Evolutionary conservation across 2,113 vertebrate genomes (phyloP), one percentile per base, ranked within the genome.

Genomic region (Ellobius talpinus): DNA sequence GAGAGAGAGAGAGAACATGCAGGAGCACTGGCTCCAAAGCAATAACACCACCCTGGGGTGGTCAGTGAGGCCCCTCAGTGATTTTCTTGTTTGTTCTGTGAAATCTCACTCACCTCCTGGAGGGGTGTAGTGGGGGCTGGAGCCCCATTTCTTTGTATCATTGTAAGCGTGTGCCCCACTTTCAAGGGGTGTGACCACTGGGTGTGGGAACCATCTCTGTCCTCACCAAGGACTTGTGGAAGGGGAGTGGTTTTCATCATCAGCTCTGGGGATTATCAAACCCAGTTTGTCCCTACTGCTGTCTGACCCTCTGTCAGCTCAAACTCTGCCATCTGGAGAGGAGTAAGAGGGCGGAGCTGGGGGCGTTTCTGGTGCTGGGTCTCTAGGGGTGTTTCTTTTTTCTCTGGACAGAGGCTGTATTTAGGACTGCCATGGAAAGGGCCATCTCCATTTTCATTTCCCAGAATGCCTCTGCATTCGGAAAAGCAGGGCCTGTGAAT

Each of bases 11-110:
- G 47, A 13, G 50, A 19, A 24, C 29, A 19, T 3, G 36, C 14
- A 72, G 50, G 86, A 72, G 33, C 66, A 72, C 86, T 39, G 1
- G 76, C 95, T 95, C 96, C 91, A 87, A 97, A 98, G 98, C 98
- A 98, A 98, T 98, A 98, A 98, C 94, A 97, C 50, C 97, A 87
- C 72, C 91, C 90, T 73, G 93, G 90, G 98, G 97, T 81, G 97
- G 97, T 65, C 96, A 5, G 33, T 12, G 0, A 87, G 91, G 42
- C 93, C 95, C 97, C 97, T 92, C 96, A 61, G 12, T 78, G 97
- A 95, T 79, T 97, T 97, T 94, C 93, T 93, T 97, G 97, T 97
- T 94, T 79, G 89, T 97, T 97, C 93, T 97, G 98, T 98, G 96
- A 92, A 70, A 95, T 97, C 89, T 92, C 66, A 14, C 92, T 94